Base-by-base conservation (phyloP, 2,113 vertebrate genomes). In the Spermophilus dauricus region DNA sequence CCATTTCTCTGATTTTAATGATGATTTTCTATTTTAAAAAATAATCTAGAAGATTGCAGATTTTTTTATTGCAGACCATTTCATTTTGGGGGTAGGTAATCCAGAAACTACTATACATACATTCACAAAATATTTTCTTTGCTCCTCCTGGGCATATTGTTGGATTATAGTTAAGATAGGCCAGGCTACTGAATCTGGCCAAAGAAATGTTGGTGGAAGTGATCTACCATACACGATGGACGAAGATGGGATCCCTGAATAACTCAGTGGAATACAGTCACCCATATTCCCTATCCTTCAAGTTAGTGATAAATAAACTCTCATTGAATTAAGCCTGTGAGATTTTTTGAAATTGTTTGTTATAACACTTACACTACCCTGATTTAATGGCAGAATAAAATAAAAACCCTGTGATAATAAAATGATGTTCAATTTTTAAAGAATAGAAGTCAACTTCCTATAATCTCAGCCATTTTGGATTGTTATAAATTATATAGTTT, bases 401-500 rank as follows among this genome's bases (percentile, higher is more conserved):
- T 45, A 97, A 97, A 95, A n/a, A 94, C 42, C 78, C 37, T 86
- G 53, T 95, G 58, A 75, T 95, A 78, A 95, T 96, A 91, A 89
- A 81, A 94, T 89, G 69, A 92, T 84, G 48, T 83, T 93, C 96
- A 80, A 86, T 96, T 95, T 89, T 96, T 56, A 91, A 95, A 94
- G 53, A 92, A 85, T 96, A 95, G 14, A 96, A 89, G 86, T 94
- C 89, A 89, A 67, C 58, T 93, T 94, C 65, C 37, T 81, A 45
- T 34, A 94, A 96, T 95, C 86, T 95, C 91, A 97, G 88, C n/a
- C 82, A 94, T 80, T 97, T 95, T 2, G 37, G 39, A 72, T 48
- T 95, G 85, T 91, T 96, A 96, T 34, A 96, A 96, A 98, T 94
- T 85, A 92, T 96, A 83, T 96, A 78, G 84, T 98, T 97, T 97